Conservation (phyloP, 1,140 invertebrate species). For the Lepidostoma basale region DNA sequence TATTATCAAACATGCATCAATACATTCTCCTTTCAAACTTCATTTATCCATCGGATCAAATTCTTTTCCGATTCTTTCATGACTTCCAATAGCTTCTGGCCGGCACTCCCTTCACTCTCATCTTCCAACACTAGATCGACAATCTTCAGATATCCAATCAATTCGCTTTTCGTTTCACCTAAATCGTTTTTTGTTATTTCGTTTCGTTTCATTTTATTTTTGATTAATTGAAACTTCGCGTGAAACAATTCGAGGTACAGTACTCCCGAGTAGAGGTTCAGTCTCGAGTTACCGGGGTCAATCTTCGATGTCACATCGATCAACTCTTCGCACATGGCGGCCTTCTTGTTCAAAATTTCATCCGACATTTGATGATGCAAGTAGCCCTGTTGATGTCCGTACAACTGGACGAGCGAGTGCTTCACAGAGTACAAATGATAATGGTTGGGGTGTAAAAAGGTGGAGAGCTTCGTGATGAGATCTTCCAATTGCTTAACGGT, state of each 20-base stretch:
- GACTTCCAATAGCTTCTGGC: conserved; percentile 52
- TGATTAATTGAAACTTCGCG: conserved; percentile 62
- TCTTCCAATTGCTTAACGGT: conserved; percentile 66
- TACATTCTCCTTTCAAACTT: too few relatives aligned
- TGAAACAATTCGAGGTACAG: conserved; percentile 71
- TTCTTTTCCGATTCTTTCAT: conserved; percentile 52
- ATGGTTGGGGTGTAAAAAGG: conserved; percentile 79
- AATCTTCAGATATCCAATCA: conserved; percentile 50
- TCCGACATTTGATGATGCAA: conserved; percentile 60
- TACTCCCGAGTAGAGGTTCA: conserved; percentile 74
- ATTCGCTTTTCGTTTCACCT: conserved; percentile 49
- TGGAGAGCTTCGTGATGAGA: conserved; percentile 66
- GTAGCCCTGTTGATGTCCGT: conserved; percentile 69
- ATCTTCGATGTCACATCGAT: conserved; percentile 67
- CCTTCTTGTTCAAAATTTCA: conserved; percentile 67
- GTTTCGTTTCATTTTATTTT: conserved; percentile 58
- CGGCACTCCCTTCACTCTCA: conserved; percentile 55
- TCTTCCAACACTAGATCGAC: conserved; percentile 52
- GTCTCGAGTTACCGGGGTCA: conserved; percentile 72
- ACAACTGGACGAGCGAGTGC: conserved; percentile 80
- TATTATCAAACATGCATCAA: too few relatives aligned
- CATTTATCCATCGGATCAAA: conserved; percentile 47
- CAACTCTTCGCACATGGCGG: conserved; percentile 71
- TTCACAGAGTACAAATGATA: conserved; percentile 80
- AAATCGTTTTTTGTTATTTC: conserved; percentile 50